These are phyloP conservation scores for Murina feae DNA, from an alignment of 2,113 vertebrate genomes.

Conservation along the genomic window DNA sequence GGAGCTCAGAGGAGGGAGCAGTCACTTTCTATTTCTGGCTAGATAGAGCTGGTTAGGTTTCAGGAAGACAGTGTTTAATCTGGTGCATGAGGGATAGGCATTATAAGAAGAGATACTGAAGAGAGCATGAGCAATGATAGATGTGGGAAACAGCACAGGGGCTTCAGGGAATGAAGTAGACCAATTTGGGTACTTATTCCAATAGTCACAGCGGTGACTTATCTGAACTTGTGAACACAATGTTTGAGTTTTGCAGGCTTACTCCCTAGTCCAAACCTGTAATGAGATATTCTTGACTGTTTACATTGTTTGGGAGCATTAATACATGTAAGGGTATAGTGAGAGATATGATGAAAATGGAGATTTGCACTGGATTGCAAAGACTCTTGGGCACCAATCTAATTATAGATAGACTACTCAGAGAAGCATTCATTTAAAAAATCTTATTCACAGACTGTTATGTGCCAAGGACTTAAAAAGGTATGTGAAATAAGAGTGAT, in stretches of 20 bases:
- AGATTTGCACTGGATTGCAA: neutral
- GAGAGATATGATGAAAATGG: conserved; percentile 22
- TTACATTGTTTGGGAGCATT: conserved; percentile 1
- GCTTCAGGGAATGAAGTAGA: conserved; percentile 11
- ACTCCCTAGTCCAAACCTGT: neutral
- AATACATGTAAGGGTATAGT: neutral
- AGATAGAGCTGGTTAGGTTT: conserved; percentile 3
- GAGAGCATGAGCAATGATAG: neutral
- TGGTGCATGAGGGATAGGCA: neutral
- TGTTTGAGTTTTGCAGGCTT: neutral
- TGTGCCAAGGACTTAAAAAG: neutral
- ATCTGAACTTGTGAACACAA: conserved; percentile 43
- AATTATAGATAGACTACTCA: neutral
- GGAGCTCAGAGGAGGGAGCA: neutral
- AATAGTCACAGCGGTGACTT: conserved; percentile 10
- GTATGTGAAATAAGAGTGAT: neutral
- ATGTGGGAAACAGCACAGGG: neutral
- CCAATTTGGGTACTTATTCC: conserved; percentile 20
- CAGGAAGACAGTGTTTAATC: conserved; percentile 33
- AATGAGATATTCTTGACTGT: conserved; percentile 20
- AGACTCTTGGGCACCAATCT: neutral
- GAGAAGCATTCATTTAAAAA: neutral
- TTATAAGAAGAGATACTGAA: neutral
- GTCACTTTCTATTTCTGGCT: conserved; percentile 39
- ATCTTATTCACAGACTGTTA: neutral